phyloP scores from a whole-genome alignment of 2,113 vertebrate genomes.

The Gnathonemus longibarbis region DNA sequence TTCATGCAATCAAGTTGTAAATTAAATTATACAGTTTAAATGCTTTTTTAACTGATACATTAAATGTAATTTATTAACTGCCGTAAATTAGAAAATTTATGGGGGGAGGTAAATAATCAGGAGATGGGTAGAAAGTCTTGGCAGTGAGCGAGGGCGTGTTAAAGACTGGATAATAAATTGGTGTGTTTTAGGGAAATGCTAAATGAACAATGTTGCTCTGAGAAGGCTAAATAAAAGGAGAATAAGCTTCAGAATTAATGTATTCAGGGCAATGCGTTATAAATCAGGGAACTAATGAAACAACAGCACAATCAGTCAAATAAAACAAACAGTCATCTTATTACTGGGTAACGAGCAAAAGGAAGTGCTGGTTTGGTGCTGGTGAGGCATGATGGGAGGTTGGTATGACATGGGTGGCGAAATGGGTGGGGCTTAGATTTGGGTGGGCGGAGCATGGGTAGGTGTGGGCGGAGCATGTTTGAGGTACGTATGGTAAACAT shows the following conservation, averaged over 20 bases:
- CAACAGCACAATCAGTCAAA: neutral
- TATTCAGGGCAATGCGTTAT: neutral
- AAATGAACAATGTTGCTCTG: neutral
- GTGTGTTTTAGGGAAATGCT: neutral
- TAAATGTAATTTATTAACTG: conserved; percentile 7
- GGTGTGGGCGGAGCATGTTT: neutral
- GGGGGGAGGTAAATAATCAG: neutral
- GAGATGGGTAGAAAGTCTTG: neutral
- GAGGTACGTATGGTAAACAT: neutral
- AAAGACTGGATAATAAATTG: neutral
- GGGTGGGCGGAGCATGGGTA: neutral
- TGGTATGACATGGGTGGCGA: neutral
- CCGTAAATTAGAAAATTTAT: neutral
- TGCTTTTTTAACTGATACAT: conserved; percentile 7
- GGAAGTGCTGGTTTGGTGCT: neutral
- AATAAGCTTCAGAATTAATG: neutral
- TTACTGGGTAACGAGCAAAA: neutral
- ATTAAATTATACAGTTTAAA: conserved; percentile 9
- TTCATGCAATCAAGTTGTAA: neutral
- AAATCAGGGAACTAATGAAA: neutral
- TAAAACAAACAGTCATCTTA: neutral
- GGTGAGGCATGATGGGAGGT: neutral
- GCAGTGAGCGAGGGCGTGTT: neutral
- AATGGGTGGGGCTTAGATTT: neutral
- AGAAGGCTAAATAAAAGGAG: neutral